A percentile compares a stretch with the other conserved stretches of the same genome.
Conservation (phyloP, 2,888 invertebrate genomes). For the Zaprionus bogoriensis region DNA sequence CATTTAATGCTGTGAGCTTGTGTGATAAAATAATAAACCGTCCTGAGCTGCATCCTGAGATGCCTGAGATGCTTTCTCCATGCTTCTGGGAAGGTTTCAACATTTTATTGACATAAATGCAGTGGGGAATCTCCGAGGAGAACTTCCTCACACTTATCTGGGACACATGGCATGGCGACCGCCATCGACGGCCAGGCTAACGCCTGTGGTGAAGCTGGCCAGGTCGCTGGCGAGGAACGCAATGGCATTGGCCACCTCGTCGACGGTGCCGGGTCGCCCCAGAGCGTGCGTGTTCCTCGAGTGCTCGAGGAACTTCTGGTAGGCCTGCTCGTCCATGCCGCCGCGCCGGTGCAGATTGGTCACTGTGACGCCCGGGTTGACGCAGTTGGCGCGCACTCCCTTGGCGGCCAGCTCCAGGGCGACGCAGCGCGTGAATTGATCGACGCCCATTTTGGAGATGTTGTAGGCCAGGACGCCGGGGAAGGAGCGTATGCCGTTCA, state of each 20-base stretch:
- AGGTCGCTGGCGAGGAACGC: constrained; percentile 94
- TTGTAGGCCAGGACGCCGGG: constrained; percentile 95
- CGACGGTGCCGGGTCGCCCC: constrained; percentile 91
- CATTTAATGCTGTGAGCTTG: constrained; percentile 84
- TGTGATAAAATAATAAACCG: constrained; percentile 86
- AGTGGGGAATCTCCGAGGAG: constrained; percentile 2
- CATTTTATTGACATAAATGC: constrained; percentile 43
- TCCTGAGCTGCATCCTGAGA: no score
- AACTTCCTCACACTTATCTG: constrained; percentile 84
- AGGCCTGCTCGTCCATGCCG: constrained; percentile 92
- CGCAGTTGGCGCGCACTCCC: constrained; percentile 94
- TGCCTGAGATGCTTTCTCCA: no score
- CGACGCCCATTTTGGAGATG: constrained; percentile 96
- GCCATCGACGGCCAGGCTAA: constrained; percentile 94
- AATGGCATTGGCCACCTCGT: constrained; percentile 95
- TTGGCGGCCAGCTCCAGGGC: constrained; percentile 93
- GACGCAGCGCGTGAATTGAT: constrained; percentile 96
- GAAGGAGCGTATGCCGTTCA: constrained; percentile 95
- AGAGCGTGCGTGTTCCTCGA: constrained; percentile 95
- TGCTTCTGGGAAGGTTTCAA: background rate
- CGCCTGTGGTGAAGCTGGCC: constrained; percentile 95
- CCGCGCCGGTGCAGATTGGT: constrained; percentile 94
- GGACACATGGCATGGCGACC: constrained; percentile 97
- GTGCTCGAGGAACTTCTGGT: constrained; percentile 92
- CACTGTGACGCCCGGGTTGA: constrained; percentile 94